Percentiles rank a stretch among this genome's conserved stretches.
These are phyloP conservation scores for Netta rufina DNA, from an alignment of 2,797 vertebrate genomes.

Conservation along the genomic window DNA sequence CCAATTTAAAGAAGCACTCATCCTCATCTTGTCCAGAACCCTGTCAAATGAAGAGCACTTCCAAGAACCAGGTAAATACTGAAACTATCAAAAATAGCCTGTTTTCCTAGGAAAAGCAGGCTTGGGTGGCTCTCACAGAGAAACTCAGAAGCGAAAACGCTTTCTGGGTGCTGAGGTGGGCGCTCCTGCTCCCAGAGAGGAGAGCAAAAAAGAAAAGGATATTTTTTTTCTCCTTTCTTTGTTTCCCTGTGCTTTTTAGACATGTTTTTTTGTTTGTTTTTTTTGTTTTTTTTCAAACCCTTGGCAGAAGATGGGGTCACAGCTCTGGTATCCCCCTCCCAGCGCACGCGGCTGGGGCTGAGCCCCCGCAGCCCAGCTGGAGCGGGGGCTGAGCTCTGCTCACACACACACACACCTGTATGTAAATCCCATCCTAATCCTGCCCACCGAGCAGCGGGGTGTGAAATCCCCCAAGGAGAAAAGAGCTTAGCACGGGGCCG, in stretches of 20 bases:
- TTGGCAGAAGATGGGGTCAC: background rate
- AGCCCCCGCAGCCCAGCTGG: conserved; percentile 12
- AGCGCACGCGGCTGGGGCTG: background rate
- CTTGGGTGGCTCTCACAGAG: background rate
- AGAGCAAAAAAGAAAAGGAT: too few relatives aligned
- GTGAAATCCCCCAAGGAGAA: background rate
- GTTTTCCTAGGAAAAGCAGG: background rate
- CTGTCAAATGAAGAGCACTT: conserved; percentile 79
- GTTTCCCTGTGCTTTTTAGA: background rate
- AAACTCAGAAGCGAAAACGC: fast-evolving
- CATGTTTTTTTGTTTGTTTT: too few relatives aligned
- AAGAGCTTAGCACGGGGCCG: background rate
- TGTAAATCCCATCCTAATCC: conserved; percentile 60
- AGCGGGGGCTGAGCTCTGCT: background rate
- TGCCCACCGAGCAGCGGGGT: background rate
- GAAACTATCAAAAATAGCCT: fast-evolving
- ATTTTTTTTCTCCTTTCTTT: background rate
- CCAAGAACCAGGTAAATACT: conserved; percentile 84
- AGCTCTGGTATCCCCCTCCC: fast-evolving
- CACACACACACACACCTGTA: conserved; percentile 42
- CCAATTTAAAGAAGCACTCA: conserved; percentile 94
- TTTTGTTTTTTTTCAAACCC: background rate
- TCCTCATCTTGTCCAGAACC: conserved; percentile 87
- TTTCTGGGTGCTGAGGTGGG: background rate
- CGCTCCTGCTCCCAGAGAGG: background rate